Conservation (phyloP, 2,888 invertebrate species). For the Heliconius aoede region DNA sequence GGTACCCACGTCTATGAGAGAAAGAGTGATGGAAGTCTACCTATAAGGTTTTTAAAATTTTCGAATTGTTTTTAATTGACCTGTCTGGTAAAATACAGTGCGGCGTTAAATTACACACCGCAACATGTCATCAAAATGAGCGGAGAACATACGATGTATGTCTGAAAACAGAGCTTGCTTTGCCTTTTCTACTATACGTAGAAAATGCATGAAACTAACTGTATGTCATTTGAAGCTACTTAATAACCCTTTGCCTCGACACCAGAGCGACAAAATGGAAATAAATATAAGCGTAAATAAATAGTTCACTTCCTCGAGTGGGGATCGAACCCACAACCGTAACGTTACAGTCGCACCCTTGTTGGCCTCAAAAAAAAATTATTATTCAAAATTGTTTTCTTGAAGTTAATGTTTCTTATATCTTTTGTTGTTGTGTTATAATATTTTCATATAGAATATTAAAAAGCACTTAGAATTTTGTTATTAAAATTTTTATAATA, state of each 20-base stretch:
- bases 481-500: neutral
- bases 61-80: neutral
- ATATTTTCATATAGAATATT: neutral
- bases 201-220: neutral
- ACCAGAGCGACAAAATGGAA: too few relatives aligned
- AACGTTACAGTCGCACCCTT: too few relatives aligned
- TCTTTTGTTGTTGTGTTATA: too few relatives aligned
- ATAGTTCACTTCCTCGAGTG: too few relatives aligned
- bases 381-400: too few relatives aligned
- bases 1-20: slow-evolving; percentile 94
- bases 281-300: too few relatives aligned
- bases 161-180: neutral
- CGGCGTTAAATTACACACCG: too few relatives aligned
- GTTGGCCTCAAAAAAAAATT: neutral
- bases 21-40: slow-evolving; percentile 91
- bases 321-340: too few relatives aligned
- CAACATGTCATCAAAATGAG: neutral
- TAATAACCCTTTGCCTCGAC: too few relatives aligned
- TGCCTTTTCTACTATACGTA: neutral
- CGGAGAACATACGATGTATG: neutral
- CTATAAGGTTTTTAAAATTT: slow-evolving; percentile 82
- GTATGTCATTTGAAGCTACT: neutral
- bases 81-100: neutral
- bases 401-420: neutral
- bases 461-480: neutral